Base-by-base conservation (phyloP, 2,888 invertebrate genomes). In the Calameuta filiformis region DNA sequence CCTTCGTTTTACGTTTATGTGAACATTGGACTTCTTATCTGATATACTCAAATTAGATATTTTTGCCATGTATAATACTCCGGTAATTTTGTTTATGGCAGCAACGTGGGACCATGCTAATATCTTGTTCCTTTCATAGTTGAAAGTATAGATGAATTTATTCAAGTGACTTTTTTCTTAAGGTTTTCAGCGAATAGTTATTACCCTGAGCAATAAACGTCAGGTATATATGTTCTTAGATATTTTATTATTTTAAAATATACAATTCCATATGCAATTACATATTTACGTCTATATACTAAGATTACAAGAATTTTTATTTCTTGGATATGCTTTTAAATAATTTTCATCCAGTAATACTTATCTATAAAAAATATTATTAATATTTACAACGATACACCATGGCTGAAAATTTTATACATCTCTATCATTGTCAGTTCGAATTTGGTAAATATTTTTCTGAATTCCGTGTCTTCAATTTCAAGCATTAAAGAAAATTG, bases 241-340 rank as follows among this genome's bases (percentile, higher is more conserved):
- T 75, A 75, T 69, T 77, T 77, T 75, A 77, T 75, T 77, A 75
- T 77, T 34, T 71, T 77, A 77, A 77, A 77, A 77, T 75, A 75
- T 77, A 75, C 75, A 77, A 75, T 69, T 73, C 34, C 73, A 74
- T 35, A 56, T 56, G 34, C 15, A 35, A 30, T 35, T 73, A 74
- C 35, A 37, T 40, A 71, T 33, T 33, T 31, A 77, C 68, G 73
- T 77, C 35, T 35, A 30, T 33, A 23, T n/a, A 68, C 68, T 11
- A 73, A 77, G 35, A 77, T 12, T 73, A 68, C 11, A 12, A 31
- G 74, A 74, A 74, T 74, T 23, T 23, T 23, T 15, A 9, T 56
- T 56, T 56, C 56, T 56, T 56, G 56, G 9, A 56, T 56, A 56
- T 9, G 2, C 15, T 56, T 23, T 56, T 56, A 56, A 56, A 56